Evolutionary conservation across 2,797 vertebrate genomes (phyloP).

Genomic region (Enteromius mattozi): DNA sequence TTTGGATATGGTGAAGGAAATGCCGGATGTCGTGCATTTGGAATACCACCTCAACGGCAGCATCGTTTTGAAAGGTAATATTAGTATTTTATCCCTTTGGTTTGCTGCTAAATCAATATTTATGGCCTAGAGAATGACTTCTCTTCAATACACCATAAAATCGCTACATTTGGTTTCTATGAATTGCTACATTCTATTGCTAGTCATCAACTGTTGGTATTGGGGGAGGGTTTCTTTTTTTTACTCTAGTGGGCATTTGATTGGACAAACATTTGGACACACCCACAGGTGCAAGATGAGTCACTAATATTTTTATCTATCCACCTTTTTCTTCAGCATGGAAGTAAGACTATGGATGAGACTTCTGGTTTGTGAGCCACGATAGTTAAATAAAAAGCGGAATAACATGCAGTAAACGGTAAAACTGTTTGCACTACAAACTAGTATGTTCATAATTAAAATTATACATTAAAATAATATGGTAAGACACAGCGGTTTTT

Average conservation of each 20-base stretch:
- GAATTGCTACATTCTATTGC: neutral
- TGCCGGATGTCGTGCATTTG: constrained; percentile 86
- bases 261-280: constrained; percentile 16
- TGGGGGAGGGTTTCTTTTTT: neutral
- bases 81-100: neutral
- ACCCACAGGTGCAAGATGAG: neutral
- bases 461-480: neutral
- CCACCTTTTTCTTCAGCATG: too few relatives aligned
- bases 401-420: neutral
- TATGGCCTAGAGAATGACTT: neutral
- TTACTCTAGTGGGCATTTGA: neutral
- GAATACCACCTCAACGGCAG: constrained; percentile 67
- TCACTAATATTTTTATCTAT: neutral
- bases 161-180: too few relatives aligned
- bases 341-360: too few relatives aligned
- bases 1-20: constrained; percentile 85
- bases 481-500: neutral
- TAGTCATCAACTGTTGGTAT: neutral
- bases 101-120: neutral
- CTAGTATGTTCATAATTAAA: neutral
- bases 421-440: neutral
- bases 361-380: too few relatives aligned
- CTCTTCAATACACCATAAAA: neutral
- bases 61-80: constrained; percentile 81
- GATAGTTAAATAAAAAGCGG: too few relatives aligned